Evolutionary conservation across 2,797 vertebrate species (phyloP), one percentile per base, ranked within the genome.

Genomic region (Gymnoscopelus microlampas): DNA sequence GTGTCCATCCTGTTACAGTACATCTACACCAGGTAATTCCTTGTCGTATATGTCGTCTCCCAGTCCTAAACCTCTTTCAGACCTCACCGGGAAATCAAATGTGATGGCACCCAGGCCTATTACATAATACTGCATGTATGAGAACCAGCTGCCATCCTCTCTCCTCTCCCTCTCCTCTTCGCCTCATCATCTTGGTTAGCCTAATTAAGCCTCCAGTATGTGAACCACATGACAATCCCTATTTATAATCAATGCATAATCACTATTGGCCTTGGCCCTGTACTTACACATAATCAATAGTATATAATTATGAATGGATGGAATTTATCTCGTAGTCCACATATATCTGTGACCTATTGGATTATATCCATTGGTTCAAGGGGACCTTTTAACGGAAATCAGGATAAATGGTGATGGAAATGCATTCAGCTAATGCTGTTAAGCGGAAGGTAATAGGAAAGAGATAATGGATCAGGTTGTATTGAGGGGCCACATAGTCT

Each of bases 391-490:
- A 35, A 68, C 12, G 32, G 54, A 3, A 67, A 61, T 61, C 23
- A 60, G 26, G 39, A 66, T 72, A 62, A 79, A 77, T 32, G 1
- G 15, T 11, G 26, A n/a, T 62, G 44, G 15, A 70, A 68, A 60
- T 58, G 72, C 66, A 69, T 71, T 50, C 50, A 39, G 66, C 55
- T 71, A 68, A 82, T 78, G 64, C 64, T 9, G 59, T 80, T 73
- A 65, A 67, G 66, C 10, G 53, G 56, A 68, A 19, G 51, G 54
- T 23, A 56, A 56, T 23, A 44, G 26, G 49, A 49, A 74, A 71
- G 59, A 71, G 60, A 73, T 48, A 71, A 29, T 5, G 65, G 61
- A 71, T 62, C 74, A 85, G 74, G 80, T 85, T 74, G 54, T 67
- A 66, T 51, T 0, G 10, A 71, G 39, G n/a, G 73, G 39, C 13